Base-by-base conservation (phyloP, 2,797 vertebrate genomes). In the Siniperca scherzeri region DNA sequence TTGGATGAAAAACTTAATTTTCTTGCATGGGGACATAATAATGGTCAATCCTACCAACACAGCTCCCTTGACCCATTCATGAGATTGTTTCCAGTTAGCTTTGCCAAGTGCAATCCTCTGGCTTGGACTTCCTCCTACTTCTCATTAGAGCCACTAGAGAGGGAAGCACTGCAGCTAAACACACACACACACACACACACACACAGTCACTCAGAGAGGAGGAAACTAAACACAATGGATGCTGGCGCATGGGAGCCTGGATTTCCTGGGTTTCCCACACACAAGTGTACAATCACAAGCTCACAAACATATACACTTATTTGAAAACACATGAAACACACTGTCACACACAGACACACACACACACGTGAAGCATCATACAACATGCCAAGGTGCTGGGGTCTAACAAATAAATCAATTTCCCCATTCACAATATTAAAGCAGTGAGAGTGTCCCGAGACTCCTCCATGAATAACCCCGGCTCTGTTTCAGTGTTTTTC, bases 191-290 rank as follows among this genome's bases (percentile, higher is more conserved):
- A 75, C 59, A 71, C 55, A 83, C 16, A 72, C 69, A 76, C 73
- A 86, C 80, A 83, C 73, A 78, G 70, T 78, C 61, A 82, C 84
- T 82, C 70, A 77, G 75, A 87, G 53, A 84, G 83, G 91, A 95
- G 95, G 95, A 96, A 96, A 89, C 90, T 59, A 85, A 92, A 95
- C 89, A 96, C 96, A 96, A 96, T 96, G 87, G 95, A 91, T 85
- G 89, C 77, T 94, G 93, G 92, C 82, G 92, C 94, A 96, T 96
- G 96, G 95, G 96, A 96, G 95, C 90, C 87, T 89, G 88, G 92
- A 92, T 90, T 93, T 94, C 91, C 94, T 94, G 90, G 91, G 93
- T 95, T 96, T 96, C 95, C 95, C 95, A 96, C 94, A 96, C 94
- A 95, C 88, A 93, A 92, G 85, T 91, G 90, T 84, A 91, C 91